phyloP scores from a whole-genome alignment of 2,888 invertebrate genomes.

The Macrosoma leucophasiata region DNA sequence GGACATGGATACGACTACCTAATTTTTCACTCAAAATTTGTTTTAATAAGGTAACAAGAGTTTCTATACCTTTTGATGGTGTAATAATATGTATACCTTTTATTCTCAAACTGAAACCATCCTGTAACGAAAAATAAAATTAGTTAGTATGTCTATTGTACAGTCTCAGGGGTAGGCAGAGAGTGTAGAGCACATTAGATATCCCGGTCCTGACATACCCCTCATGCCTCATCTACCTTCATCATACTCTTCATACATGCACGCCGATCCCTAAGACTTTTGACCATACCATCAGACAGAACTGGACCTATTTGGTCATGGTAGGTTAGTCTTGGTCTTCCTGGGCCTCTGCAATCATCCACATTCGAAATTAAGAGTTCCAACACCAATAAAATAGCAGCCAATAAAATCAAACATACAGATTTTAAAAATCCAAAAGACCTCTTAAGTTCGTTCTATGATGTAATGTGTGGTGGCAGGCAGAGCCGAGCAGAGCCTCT shows the following conservation, averaged over 20 bases:
- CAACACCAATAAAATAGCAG: too few species aligned
- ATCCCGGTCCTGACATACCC: background rate
- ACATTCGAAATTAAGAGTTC: too few species aligned
- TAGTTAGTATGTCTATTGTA: too few species aligned
- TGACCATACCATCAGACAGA: constrained; percentile 12
- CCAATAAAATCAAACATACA: too few species aligned
- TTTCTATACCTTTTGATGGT: constrained; percentile 37
- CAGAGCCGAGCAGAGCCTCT: too few species aligned
- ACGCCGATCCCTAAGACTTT: constrained; percentile 11
- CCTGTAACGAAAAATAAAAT: constrained; percentile 23
- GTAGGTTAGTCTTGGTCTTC: too few species aligned
- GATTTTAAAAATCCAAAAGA: too few species aligned
- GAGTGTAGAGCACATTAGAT: too few species aligned
- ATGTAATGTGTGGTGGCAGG: too few species aligned
- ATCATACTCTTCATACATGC: background rate
- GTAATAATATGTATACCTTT: constrained; percentile 41
- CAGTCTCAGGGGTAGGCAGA: too few species aligned
- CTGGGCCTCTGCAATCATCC: too few species aligned
- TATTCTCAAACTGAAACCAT: constrained; percentile 38
- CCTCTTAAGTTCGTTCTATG: too few species aligned
- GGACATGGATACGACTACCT: constrained; percentile 33
- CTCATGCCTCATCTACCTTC: background rate
- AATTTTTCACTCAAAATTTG: constrained; percentile 40
- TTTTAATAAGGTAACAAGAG: constrained; percentile 34
- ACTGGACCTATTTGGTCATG: background rate